phyloP scores from a whole-genome alignment of 30 jellyfish, hydroid and myxozoan genomes.

The Sanderia malayensis region DNA sequence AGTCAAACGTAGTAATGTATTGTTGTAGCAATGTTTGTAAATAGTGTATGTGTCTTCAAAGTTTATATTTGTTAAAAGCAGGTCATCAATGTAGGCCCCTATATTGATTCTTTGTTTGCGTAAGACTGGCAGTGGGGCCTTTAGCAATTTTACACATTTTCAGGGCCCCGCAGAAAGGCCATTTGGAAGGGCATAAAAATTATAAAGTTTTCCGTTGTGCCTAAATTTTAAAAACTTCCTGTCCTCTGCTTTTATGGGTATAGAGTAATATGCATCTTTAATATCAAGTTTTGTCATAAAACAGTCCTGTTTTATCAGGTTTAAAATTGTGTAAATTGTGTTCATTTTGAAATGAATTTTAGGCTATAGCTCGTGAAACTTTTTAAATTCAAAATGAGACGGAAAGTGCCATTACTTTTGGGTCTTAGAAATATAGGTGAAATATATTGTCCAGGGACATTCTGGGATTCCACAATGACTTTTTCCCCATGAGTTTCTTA shows the following conservation, averaged over 20 bases:
- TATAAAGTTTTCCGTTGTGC: no score
- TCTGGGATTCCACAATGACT: no score
- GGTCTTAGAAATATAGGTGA: no score
- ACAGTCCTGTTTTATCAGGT: constrained; percentile 12
- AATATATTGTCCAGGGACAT: no score
- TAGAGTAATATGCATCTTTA: no score
- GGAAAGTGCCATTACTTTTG: constrained; percentile 6
- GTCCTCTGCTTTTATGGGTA: constrained; percentile 21
- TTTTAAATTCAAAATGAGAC: constrained; percentile 15
- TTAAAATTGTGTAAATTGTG: no score
- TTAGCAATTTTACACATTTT: constrained; percentile 32
- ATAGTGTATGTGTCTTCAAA: neutral
- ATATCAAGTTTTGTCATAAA: constrained; percentile 35
- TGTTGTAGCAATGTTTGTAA: neutral
- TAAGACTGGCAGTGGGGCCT: constrained; percentile 32
- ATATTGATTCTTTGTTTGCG: no score
- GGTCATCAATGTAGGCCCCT: constrained; percentile 42
- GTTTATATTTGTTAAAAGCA: neutral
- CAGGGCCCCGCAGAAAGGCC: constrained; percentile 39
- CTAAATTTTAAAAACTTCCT: constrained; percentile 14
- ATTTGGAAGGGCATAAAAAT: no score
- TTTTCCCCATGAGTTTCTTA: constrained; percentile 6
- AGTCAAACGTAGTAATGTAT: no score
- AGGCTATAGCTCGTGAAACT: neutral
- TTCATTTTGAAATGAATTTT: constrained; percentile 40